phyloP scores from a whole-genome alignment of 2,113 vertebrate genomes.

The Paratilapia polleni region DNA sequence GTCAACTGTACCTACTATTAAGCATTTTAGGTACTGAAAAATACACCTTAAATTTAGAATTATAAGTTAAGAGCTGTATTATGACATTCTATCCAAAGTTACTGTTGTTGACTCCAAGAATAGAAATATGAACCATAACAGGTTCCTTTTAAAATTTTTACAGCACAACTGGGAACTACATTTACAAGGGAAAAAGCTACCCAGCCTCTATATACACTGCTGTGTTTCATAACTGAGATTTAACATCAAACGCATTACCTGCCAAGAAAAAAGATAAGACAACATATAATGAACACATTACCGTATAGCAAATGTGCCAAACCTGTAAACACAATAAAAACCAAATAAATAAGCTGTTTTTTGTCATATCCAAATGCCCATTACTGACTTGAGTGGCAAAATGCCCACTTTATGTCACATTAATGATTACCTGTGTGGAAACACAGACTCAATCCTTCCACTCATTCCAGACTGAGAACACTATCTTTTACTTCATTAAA shows the following conservation, averaged over 20 bases:
- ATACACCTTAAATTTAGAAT: background rate
- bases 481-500: background rate
- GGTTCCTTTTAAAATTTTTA: background rate
- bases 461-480: background rate
- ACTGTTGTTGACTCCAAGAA: background rate
- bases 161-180: background rate
- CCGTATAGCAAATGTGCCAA: background rate
- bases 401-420: conserved; percentile 5
- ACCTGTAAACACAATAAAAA: background rate
- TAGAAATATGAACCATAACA: background rate
- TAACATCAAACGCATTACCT: background rate
- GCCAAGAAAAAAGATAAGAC: background rate
- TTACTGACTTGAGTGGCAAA: conserved; percentile 10
- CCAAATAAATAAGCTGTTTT: background rate
- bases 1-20: background rate
- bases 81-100: background rate
- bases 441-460: background rate
- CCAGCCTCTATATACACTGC: background rate
- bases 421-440: conserved; percentile 20
- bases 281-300: background rate
- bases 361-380: conserved; percentile 13
- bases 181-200: background rate
- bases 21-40: background rate
- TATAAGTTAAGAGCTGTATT: background rate
- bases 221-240: background rate